Base-by-base conservation (phyloP, 2,797 vertebrate species). In the Fistularia tabacaria region DNA sequence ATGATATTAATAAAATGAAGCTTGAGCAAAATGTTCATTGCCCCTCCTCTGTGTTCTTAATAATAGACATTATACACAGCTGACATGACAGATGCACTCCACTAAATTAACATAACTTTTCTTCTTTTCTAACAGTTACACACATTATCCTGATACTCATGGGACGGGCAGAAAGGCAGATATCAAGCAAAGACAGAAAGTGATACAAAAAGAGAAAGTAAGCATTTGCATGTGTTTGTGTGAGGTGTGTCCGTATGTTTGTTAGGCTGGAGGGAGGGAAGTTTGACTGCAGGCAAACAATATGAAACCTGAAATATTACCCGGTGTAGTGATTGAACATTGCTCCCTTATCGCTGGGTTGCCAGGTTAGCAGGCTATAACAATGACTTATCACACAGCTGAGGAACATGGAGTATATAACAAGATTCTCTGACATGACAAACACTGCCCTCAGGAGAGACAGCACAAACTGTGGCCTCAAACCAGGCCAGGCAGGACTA, bases 241-340 rank as follows among this genome's bases (percentile, higher is more conserved):
- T 61, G 36, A 52, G 53, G 14, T 39, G 59, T 40, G 52, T 47
- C 44, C 54, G n/a, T 36, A 58, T 11, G 41, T 51, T 52, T 60
- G 41, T 61, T 43, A 62, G 51, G 62, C 65, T 71, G 77, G 69
- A 78, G 63, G 79, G 71, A 74, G 76, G 80, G 67, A 78, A 83
- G 77, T 84, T 85, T 71, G 52, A 85, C 87, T 79, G 82, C 82
- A 83, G 85, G 83, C 82, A 82, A 89, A 91, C 87, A 91, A 89
- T 88, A 91, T 90, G 78, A 86, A 89, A 90, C 90, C 88, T 91
- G 88, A 91, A 90, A 91, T 91, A 91, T 91, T 91, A 91, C 87
- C 86, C 56, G 62, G 76, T 59, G 70, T 73, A 59, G 84, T 92
- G 90, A 91, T 91, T 91, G 89, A 92, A 89, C 89, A 88, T 87